phyloP scores from a whole-genome alignment of 1,140 invertebrate species.

The Drosophila willistoni region DNA sequence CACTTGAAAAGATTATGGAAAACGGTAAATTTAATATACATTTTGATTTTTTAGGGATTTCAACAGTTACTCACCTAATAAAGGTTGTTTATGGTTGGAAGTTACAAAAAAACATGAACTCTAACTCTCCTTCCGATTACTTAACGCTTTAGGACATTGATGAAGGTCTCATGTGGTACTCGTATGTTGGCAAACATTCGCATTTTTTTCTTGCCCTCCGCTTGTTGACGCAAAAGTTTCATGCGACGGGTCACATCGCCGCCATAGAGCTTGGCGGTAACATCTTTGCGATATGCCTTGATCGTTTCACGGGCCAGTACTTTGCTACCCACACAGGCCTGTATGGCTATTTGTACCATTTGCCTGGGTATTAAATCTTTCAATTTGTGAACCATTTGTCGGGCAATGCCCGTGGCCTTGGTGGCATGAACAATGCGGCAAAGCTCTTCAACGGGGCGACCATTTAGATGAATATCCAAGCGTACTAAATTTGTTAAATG shows the following conservation, averaged over 20 bases:
- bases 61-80: not conserved
- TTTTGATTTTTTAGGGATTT: not conserved
- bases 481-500: conserved; percentile 85
- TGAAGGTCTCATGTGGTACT: conserved; percentile 96
- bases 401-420: conserved; percentile 88
- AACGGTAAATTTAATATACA: not conserved
- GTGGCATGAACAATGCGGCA: conserved; percentile 91
- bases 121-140: not conserved
- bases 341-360: conserved; percentile 93
- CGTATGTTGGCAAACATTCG: conserved; percentile 94
- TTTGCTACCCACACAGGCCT: conserved; percentile 92
- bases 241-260: conserved; percentile 95
- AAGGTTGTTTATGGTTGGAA: not conserved
- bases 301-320: conserved; percentile 94
- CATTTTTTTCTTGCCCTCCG: conserved; percentile 97
- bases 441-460: conserved; percentile 92
- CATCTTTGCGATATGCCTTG: conserved; percentile 95
- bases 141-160: conserved; percentile 93
- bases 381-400: conserved; percentile 90
- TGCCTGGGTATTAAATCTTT: conserved; percentile 95
- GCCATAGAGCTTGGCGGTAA: conserved; percentile 96
- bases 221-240: conserved; percentile 95
- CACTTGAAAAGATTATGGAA: not conserved
- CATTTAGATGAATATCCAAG: conserved; percentile 93
- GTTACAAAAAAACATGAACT: not conserved